These are phyloP conservation scores for Thaumetopoea pityocampa DNA, from an alignment of 1,140 invertebrate species.

Conservation along the genomic window DNA sequence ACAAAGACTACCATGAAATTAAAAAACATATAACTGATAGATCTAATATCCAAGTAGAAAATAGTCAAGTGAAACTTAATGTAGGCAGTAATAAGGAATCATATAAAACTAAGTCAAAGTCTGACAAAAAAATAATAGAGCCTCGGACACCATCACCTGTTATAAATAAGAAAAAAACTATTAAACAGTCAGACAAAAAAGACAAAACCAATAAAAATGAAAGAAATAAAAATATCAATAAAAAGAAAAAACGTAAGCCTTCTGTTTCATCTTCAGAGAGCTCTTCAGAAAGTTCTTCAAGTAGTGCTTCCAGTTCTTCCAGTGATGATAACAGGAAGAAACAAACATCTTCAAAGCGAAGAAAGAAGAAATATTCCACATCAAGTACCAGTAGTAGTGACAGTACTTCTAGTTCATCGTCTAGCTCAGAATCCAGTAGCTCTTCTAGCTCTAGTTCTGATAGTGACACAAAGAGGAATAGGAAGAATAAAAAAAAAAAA, in stretches of 20 bases:
- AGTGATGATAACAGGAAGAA: slow-evolving; percentile 46
- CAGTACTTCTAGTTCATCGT: slow-evolving; percentile 40
- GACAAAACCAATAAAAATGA: slow-evolving; percentile 12
- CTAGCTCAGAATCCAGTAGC: slow-evolving; percentile 42
- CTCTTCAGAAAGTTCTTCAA: slow-evolving; percentile 52
- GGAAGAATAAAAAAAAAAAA: slow-evolving; percentile 38
- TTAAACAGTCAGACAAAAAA: slow-evolving; percentile 22
- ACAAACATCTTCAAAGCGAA: slow-evolving; percentile 37
- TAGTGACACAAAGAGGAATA: slow-evolving; percentile 39
- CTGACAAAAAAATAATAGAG: slow-evolving; percentile 5
- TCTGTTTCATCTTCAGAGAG: slow-evolving; percentile 54
- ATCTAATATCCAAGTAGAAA: slow-evolving; percentile 9
- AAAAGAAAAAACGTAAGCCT: slow-evolving; percentile 43
- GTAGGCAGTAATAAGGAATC: slow-evolving; percentile 25
- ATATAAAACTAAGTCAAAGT: slow-evolving; percentile 6
- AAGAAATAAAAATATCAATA: slow-evolving; percentile 12
- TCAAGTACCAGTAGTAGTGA: slow-evolving; percentile 50
- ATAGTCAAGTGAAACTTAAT: slow-evolving; percentile 13
- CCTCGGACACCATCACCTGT: slow-evolving; percentile 23
- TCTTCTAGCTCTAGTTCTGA: slow-evolving; percentile 45
- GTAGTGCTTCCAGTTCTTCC: slow-evolving; percentile 52
- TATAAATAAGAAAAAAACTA: slow-evolving; percentile 22
- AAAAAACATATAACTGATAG: slow-evolving; percentile 9
- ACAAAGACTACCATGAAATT: slow-evolving; percentile 12
- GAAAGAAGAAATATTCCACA: slow-evolving; percentile 44